Conservation (phyloP, 2,888 invertebrate species). For the Troides oblongomaculatus region DNA sequence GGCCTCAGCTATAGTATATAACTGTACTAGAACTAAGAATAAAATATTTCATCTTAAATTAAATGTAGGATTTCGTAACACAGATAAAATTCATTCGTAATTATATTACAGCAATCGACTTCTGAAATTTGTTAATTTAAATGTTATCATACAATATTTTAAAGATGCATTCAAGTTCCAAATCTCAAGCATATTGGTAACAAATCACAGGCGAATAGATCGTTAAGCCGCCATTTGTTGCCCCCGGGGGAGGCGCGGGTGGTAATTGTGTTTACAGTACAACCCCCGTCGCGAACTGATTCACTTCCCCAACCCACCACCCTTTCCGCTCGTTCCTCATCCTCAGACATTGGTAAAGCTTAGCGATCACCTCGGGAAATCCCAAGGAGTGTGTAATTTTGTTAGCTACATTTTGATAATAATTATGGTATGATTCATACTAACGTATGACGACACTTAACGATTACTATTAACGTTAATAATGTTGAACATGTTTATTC, state of each 20-base stretch:
- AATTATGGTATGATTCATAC: background rate
- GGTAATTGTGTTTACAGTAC: constrained; percentile 75
- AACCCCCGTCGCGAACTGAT: constrained; percentile 41
- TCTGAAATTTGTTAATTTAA: background rate
- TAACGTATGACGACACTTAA: no score
- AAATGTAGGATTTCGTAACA: background rate
- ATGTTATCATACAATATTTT: constrained; percentile 21
- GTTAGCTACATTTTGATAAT: background rate
- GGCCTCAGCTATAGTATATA: no score
- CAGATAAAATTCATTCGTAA: background rate
- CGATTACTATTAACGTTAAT: no score
- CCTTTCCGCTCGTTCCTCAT: constrained; percentile 72
- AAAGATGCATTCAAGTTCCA: constrained; percentile 61
- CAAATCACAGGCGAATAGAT: constrained; percentile 78
- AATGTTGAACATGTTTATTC: no score
- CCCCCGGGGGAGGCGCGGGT: constrained; percentile 53
- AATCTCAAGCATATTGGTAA: constrained; percentile 78
- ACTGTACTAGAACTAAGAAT: no score
- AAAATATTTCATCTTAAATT: no score
- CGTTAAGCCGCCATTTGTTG: constrained; percentile 78
- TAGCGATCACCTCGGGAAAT: constrained; percentile 69
- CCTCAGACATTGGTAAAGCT: constrained; percentile 66
- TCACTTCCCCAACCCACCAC: constrained; percentile 42
- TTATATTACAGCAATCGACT: background rate
- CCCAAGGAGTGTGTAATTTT: constrained; percentile 43